These are phyloP conservation scores for Triops cancriformis DNA, from an alignment of 1,140 invertebrate species.

Conservation along the genomic window DNA sequence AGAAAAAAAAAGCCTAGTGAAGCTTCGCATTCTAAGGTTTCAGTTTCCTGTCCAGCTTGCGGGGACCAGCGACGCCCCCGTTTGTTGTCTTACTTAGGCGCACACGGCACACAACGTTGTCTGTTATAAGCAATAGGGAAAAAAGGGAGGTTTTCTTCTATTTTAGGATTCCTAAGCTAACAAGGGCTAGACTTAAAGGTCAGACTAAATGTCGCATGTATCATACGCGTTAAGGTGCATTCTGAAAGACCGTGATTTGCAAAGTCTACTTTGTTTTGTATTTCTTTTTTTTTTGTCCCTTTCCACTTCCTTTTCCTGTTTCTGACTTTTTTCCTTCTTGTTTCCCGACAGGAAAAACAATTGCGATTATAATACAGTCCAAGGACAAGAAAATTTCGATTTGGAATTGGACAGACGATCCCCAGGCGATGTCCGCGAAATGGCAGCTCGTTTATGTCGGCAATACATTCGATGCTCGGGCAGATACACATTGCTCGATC, in stretches of 20 bases:
- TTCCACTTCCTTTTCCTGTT: neutral
- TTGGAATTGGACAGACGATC: slow-evolving; percentile 25
- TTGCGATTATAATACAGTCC: slow-evolving; percentile 15
- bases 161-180: slow-evolving; percentile 2
- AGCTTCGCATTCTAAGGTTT: neutral
- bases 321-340: neutral
- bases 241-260: neutral
- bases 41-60: neutral
- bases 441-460: slow-evolving; percentile 43
- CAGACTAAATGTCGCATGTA: neutral
- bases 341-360: slow-evolving; percentile 8
- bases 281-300: neutral
- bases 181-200: neutral
- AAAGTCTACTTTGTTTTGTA: neutral
- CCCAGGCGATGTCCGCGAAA: slow-evolving; percentile 30
- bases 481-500: slow-evolving; percentile 63
- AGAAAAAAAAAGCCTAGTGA: neutral
- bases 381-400: slow-evolving; percentile 21
- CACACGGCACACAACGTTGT: neutral
- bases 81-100: neutral
- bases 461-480: slow-evolving; percentile 54
- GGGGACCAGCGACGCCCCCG: neutral
- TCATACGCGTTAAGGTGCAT: neutral
- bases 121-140: neutral
- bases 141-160: neutral